Base-by-base conservation (phyloP, 2,797 vertebrate genomes). In the Brotula barbata region DNA sequence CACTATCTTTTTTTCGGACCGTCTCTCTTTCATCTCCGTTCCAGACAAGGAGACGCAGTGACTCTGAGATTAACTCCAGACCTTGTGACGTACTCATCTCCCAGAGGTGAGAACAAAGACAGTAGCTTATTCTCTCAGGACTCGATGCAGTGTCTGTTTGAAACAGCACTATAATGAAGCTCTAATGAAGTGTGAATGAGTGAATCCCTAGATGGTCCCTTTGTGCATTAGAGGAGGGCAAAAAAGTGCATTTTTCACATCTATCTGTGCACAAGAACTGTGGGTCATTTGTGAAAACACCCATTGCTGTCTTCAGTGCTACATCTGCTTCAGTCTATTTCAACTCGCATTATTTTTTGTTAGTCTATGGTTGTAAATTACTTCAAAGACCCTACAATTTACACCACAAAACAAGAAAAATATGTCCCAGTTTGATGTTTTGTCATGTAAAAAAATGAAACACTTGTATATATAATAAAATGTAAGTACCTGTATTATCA, bases 11-110 rank as follows among this genome's bases (percentile, higher is more conserved):
- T 44, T 58, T 33, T 44, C 2, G 13, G 11, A 3, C 37, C 14
- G 13, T 5, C 37, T 6, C 37, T 39, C 37, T 39, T 14, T 39
- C 37, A 17, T 73, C 63, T 58, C 22, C 28, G 45, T 31, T 69
- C n/a, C 73, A 98, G 96, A 91, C 88, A 15, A 90, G 95, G 12
- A 92, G 94, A 80, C 89, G 76, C 42, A 96, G 92, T 0, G 96
- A 99, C 87, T 83, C 64, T 2, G 52, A 64, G 64, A 86, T 97
- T 83, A 98, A 98, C 92, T 92, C 77, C 72, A 88, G 92, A 23
- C 90, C 91, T 0, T 98, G 96, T 81, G 94, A 94, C 62, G 84
- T 96, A 44, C 92, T 98, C 52, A 34, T 78, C 10, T 91, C 91
- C 42, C 87, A 85, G 77, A 95, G 95, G 96, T 99, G 83, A 93